phyloP scores from a whole-genome alignment of 2,113 vertebrate genomes.

The Python bivittatus region DNA sequence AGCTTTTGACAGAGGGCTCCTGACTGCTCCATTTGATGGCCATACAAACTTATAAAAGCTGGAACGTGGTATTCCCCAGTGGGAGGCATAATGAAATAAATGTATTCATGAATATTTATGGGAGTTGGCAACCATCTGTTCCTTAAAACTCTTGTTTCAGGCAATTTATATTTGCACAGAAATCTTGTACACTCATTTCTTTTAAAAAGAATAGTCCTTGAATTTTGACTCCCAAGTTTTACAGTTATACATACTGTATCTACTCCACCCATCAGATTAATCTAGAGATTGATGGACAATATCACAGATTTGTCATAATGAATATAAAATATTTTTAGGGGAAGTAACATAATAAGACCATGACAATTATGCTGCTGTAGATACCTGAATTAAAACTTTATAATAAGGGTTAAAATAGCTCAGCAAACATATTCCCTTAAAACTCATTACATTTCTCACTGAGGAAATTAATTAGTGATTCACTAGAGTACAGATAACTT shows the following conservation, averaged over 20 bases:
- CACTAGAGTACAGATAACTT: not conserved
- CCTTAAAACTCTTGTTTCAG: conserved; percentile 64
- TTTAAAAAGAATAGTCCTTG: conserved; percentile 57
- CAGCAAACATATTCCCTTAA: fast-evolving
- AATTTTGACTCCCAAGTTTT: conserved; percentile 41
- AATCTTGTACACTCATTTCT: conserved; percentile 26
- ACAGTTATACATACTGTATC: conserved; percentile 42
- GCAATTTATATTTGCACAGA: conserved; percentile 50
- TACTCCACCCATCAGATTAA: not conserved
- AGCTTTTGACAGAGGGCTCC: conserved; percentile 69
- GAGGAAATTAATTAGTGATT: not conserved
- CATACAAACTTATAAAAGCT: conserved; percentile 69
- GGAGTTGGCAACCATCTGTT: conserved; percentile 71
- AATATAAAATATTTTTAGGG: conserved; percentile 38
- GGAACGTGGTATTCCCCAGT: conserved; percentile 68
- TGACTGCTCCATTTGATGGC: conserved; percentile 74
- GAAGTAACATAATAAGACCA: conserved; percentile 13
- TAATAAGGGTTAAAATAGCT: fast-evolving
- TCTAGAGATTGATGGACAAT: conserved; percentile 6
- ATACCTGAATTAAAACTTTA: not conserved
- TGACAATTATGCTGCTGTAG: not conserved
- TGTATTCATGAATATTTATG: conserved; percentile 77
- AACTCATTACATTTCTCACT: not conserved
- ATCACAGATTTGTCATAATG: fast-evolving
- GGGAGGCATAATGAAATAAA: conserved; percentile 71